Conservation (phyloP, 1,140 invertebrate species). For the Apocrypta bakeri region DNA sequence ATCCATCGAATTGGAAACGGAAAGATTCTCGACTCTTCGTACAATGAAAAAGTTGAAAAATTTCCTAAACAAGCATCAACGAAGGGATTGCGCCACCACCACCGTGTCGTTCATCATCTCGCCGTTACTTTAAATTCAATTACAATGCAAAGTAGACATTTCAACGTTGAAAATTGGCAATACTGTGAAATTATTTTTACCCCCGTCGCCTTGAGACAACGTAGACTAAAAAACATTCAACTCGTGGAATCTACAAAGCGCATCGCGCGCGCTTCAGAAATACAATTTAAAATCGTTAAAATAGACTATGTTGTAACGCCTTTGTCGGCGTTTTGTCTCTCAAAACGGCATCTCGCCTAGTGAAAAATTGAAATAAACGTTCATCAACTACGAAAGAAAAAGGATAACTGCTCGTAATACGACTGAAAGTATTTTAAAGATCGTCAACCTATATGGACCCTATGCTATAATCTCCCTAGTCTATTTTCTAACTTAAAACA, state of each 20-base stretch:
- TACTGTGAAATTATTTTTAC: slow-evolving; percentile 3
- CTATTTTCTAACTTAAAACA: neutral
- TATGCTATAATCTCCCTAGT: neutral
- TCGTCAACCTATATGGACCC: neutral
- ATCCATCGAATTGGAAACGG: neutral
- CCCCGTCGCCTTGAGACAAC: neutral
- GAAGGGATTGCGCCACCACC: neutral
- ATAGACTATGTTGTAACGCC: neutral
- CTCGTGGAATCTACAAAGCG: slow-evolving; percentile 14
- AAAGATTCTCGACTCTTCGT: neutral
- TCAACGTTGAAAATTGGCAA: slow-evolving; percentile 3
- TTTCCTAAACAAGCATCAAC: neutral
- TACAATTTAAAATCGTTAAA: neutral
- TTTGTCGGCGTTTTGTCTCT: neutral
- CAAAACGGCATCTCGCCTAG: neutral
- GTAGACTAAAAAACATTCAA: neutral
- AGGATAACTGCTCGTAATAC: neutral
- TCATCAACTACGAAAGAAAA: neutral
- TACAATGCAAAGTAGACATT: slow-evolving; percentile 2
- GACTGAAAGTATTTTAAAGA: neutral
- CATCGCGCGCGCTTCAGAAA: slow-evolving; percentile 41
- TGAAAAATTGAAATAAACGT: neutral
- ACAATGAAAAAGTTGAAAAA: neutral
- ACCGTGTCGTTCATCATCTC: neutral
- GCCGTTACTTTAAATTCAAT: slow-evolving; percentile 20